Percentiles rank a stretch among this genome's conserved stretches.
These are phyloP conservation scores for Mormyrops attenuatus DNA, from an alignment of 2,797 vertebrate genomes.

Conservation along the genomic window DNA sequence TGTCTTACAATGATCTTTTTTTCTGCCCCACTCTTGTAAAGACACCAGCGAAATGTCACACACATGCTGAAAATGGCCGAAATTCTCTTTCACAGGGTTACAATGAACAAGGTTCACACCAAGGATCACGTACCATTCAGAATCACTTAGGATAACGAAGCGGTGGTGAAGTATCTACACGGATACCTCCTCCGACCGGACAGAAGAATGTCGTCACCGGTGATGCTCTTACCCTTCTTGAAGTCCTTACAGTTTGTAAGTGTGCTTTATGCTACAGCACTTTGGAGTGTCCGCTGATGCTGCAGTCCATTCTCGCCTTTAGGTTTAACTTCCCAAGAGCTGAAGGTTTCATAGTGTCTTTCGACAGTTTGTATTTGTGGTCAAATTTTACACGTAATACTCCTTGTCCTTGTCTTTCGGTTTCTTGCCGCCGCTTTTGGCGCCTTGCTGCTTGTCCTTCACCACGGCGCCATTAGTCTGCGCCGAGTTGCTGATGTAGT, in stretches of 20 bases:
- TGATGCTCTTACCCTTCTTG: slow-evolving; percentile 39
- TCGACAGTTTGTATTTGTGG: slow-evolving; percentile 24
- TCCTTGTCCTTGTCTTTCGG: slow-evolving; percentile 99
- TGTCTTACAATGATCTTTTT: slow-evolving; percentile 56
- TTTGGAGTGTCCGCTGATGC: slow-evolving; percentile 71
- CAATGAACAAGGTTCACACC: slow-evolving; percentile 59
- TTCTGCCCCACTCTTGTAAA: slow-evolving; percentile 69
- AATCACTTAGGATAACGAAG: slow-evolving; percentile 72
- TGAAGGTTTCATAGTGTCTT: slow-evolving; percentile 43
- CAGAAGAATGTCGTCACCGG: slow-evolving; percentile 30
- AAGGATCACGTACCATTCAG: slow-evolving; percentile 74
- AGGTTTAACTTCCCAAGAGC: slow-evolving; percentile 67
- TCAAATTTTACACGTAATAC: slow-evolving; percentile 88
- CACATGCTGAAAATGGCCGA: slow-evolving; percentile 75
- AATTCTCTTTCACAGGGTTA: slow-evolving; percentile 78
- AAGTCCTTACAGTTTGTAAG: slow-evolving; percentile 54
- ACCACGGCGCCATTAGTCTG: slow-evolving; percentile 81
- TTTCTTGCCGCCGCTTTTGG: slow-evolving; percentile 88
- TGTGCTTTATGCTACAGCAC: slow-evolving; percentile 68
- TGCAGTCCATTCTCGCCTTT: slow-evolving; percentile 51
- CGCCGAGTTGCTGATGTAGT: slow-evolving; percentile 89
- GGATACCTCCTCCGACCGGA: slow-evolving; percentile 47
- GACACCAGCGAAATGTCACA: slow-evolving; percentile 71
- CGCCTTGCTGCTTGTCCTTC: slow-evolving; percentile 78
- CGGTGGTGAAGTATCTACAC: slow-evolving; percentile 77